Conservation (phyloP, 2,888 invertebrate species). For the Pristionchus maxplancki region DNA sequence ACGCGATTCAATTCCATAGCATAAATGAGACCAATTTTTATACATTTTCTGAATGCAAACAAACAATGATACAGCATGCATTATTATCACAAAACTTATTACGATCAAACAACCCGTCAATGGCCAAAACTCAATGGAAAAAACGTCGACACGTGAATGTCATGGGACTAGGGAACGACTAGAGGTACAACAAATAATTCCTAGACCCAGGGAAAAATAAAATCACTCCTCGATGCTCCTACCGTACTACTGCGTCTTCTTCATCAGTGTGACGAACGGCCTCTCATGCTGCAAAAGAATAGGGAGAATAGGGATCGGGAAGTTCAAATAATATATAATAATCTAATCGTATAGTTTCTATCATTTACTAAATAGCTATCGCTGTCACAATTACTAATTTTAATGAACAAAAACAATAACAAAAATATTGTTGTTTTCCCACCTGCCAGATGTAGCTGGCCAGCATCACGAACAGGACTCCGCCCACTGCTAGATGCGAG, state of each 20-base stretch:
- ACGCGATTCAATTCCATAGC: no score
- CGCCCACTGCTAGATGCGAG: constrained; percentile 72
- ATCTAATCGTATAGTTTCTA: no score
- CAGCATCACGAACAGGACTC: constrained; percentile 63
- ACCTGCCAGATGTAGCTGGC: constrained; percentile 56
- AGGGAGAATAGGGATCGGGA: no score
- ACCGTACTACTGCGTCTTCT: constrained; percentile 20
- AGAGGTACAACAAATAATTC: neutral
- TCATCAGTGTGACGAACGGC: constrained; percentile 15
- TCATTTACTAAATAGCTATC: no score
- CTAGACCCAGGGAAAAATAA: neutral
- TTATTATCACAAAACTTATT: no score
- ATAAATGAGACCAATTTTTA: no score
- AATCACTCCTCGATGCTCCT: neutral
- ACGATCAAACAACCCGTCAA: neutral
- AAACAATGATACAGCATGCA: no score
- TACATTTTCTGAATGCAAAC: no score
- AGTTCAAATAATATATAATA: no score
- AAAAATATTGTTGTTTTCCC: no score
- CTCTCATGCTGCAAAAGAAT: neutral
- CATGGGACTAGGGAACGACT: neutral
- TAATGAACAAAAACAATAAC: no score
- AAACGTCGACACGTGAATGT: neutral
- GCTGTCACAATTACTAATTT: no score
- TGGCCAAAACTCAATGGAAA: neutral